Conservation (phyloP, 2,113 vertebrate genomes). For the Crotalus horridus region DNA sequence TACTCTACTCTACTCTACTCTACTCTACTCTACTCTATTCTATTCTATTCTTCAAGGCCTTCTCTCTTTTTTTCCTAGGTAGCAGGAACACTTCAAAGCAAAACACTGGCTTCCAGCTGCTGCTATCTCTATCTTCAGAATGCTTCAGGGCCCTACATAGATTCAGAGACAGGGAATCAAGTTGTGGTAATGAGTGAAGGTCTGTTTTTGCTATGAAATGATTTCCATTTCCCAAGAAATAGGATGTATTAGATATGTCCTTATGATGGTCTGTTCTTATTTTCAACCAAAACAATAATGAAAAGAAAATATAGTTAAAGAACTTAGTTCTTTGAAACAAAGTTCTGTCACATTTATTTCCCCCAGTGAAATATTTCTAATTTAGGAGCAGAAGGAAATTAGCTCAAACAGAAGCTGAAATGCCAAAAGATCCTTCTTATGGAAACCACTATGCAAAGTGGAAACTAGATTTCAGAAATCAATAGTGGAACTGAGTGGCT, state of each 20-base stretch:
- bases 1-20: too few relatives aligned
- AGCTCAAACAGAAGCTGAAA: slow-evolving; percentile 9
- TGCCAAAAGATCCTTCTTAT: neutral
- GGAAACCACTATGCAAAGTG: neutral
- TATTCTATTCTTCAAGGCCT: neutral
- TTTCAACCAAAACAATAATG: neutral
- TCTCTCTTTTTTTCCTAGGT: neutral
- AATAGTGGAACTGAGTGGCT: rapidly evolving
- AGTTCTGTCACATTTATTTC: neutral
- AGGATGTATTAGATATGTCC: neutral
- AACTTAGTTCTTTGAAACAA: neutral
- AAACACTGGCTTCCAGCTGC: neutral
- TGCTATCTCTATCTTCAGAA: neutral
- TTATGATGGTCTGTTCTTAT: neutral
- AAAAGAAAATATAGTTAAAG: neutral
- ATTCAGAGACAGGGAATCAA: neutral
- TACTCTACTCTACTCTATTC: too few relatives aligned
- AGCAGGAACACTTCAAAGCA: neutral
- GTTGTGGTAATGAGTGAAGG: neutral
- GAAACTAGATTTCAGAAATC: slow-evolving; percentile 25
- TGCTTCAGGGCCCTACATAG: neutral
- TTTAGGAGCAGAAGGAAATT: neutral
- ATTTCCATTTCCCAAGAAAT: neutral
- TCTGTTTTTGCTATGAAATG: neutral
- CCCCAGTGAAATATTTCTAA: neutral